These are phyloP conservation scores for Sminthurides bifidus DNA, from an alignment of 1,140 invertebrate species.

Conservation along the genomic window DNA sequence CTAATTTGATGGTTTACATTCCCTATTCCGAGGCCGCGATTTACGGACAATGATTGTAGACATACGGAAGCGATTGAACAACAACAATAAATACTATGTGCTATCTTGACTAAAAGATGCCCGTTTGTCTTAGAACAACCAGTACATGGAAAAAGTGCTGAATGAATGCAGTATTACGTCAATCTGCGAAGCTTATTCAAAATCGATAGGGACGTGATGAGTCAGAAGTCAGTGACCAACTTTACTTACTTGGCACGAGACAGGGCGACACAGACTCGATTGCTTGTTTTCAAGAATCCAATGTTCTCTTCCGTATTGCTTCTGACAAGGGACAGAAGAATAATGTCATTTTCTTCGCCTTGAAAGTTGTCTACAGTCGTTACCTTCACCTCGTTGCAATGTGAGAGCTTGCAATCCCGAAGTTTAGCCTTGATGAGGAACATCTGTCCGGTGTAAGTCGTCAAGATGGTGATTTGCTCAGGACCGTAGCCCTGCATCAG, in stretches of 20 bases:
- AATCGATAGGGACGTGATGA: constrained; percentile 20
- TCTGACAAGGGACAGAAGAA: constrained; percentile 67
- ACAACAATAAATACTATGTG: neutral
- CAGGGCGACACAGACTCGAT: constrained; percentile 70
- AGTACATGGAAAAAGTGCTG: neutral
- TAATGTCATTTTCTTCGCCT: constrained; percentile 74
- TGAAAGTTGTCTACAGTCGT: constrained; percentile 69
- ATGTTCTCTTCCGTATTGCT: constrained; percentile 55
- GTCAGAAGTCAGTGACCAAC: constrained; percentile 48
- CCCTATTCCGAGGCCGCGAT: neutral
- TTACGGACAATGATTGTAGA: neutral
- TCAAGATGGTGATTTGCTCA: constrained; percentile 51
- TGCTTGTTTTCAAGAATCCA: constrained; percentile 62
- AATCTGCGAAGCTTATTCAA: neutral
- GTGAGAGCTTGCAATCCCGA: neutral
- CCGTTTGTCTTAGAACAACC: neutral
- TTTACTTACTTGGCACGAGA: constrained; percentile 64
- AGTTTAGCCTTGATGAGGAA: constrained; percentile 26
- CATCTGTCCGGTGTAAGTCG: constrained; percentile 50
- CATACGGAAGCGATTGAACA: neutral
- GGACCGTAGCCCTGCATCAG: constrained; percentile 46
- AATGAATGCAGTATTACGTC: neutral
- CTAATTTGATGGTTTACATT: neutral
- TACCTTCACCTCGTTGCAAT: constrained; percentile 41
- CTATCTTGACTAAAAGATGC: neutral